Evolutionary conservation across 2,113 vertebrate genomes (phyloP), one percentile per base, ranked within the genome.

Genomic region (Grammomys surdaster): DNA sequence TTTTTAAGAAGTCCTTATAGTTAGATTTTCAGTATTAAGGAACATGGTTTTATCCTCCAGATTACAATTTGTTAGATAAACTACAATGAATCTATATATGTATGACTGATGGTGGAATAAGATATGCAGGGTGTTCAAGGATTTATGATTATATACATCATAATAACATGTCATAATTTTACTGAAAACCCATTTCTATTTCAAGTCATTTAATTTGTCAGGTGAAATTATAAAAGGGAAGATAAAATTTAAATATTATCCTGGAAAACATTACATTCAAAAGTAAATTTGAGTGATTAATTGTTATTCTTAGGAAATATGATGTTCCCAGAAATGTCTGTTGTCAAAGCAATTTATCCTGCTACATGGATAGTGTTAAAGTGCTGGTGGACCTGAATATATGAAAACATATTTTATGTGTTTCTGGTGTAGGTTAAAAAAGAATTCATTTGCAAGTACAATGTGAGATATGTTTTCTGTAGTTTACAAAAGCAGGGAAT

Each of bases 201-300:
- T 89, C 36, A 90, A 94, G 48, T 78, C 80, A 90, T 65, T 63
- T 96, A 95, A 81, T 96, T 90, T 97, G n/a, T 2, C 24, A 65
- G 93, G 63, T 76, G 36, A 95, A 97, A 94, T 94, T 93, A 40
- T 63, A 92, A 97, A 97, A 94, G 33, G 2, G 28, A 95, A 46
- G 95, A 95, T 94, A 90, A 92, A 91, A 91, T 94, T 96, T 97
- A 94, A 96, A 82, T 93, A 89, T 96, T 95, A 96, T 97, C 95
- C 90, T 77, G 95, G 95, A 95, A 88, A 17, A 70, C 46, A 94
- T 86, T 96, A 93, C 76, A 88, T 77, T 87, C 69, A 95, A 86
- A 91, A 75, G 94, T 78, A 91, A 81, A 81, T 91, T 85, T 92
- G 96, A 89, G 78, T 95, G 90, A 96, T 94, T 89, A 94, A 97